A percentile compares a stretch with the other conserved stretches of the same genome.
Conservation (phyloP, 2,888 invertebrate genomes). For the Orthosia incerta region DNA sequence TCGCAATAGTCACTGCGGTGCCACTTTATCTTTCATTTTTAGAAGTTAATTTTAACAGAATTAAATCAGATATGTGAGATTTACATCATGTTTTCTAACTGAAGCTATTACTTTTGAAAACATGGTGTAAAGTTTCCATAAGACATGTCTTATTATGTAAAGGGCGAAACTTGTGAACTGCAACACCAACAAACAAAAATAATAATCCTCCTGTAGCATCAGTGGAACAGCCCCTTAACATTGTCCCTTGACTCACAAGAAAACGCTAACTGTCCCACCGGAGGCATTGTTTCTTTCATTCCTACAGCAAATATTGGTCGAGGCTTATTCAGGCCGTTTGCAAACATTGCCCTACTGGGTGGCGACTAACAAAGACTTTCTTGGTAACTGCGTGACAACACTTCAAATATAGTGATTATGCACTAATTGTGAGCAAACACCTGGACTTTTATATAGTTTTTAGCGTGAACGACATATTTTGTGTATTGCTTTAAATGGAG, state of each 20-base stretch:
- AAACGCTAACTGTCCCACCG: conserved; percentile 87
- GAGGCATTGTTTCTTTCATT: conserved; percentile 89
- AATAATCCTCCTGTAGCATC: conserved; percentile 31
- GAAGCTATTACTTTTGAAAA: too few species aligned
- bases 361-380: conserved; percentile 87
- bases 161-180: neutral
- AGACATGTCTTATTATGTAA: neutral
- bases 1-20: rapidly evolving
- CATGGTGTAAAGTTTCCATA: too few species aligned
- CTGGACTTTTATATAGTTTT: conserved; percentile 88
- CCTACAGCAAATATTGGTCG: conserved; percentile 89
- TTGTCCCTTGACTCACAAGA: conserved; percentile 80
- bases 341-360: conserved; percentile 89
- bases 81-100: too few species aligned
- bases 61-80: too few species aligned
- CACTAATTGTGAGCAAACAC: conserved; percentile 87
- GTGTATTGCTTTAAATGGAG: conserved; percentile 72
- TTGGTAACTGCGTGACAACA: conserved; percentile 88
- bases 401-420: conserved; percentile 89
- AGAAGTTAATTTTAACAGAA: too few species aligned
- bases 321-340: conserved; percentile 87
- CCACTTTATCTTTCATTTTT: too few species aligned
- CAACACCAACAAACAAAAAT: neutral
- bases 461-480: conserved; percentile 83
- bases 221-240: conserved; percentile 75